A percentile compares a stretch with the other conserved stretches of the same genome.
Conservation (phyloP, 2,113 vertebrate genomes). For the Cyphomyrus discorhynchus region DNA sequence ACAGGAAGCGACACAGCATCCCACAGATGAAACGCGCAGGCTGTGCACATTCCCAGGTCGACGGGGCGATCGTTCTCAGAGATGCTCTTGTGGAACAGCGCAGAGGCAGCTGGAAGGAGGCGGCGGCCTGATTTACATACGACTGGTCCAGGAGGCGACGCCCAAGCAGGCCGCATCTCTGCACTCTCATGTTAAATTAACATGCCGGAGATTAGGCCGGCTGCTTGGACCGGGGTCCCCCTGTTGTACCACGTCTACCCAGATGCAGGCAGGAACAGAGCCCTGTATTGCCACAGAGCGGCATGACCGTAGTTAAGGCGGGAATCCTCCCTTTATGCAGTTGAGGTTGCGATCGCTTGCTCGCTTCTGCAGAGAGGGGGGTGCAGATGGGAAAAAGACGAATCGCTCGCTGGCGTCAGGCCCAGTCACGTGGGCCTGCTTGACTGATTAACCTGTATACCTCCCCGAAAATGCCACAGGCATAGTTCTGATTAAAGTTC, state of each 20-base stretch:
- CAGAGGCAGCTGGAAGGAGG: not conserved
- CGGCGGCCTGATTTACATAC: not conserved
- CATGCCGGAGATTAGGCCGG: not conserved
- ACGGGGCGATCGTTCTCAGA: not conserved
- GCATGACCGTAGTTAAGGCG: not conserved
- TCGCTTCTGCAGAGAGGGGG: conserved; percentile 28
- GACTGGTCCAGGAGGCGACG: not conserved
- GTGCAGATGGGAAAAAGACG: conserved; percentile 60
- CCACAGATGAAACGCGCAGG: not conserved
- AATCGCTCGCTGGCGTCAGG: conserved; percentile 55
- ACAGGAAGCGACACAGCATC: not conserved
- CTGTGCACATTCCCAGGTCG: not conserved
- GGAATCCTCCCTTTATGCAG: not conserved
- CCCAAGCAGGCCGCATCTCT: not conserved
- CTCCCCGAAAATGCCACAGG: conserved; percentile 60
- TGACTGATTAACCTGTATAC: conserved; percentile 71
- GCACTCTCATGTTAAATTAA: not conserved
- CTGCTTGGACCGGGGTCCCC: not conserved
- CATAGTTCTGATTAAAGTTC: conserved; percentile 69
- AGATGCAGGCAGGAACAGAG: not conserved
- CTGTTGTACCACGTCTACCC: not conserved
- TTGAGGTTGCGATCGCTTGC: not conserved
- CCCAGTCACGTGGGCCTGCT: conserved; percentile 56
- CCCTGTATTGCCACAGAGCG: not conserved
- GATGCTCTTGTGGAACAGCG: not conserved